phyloP scores from a whole-genome alignment of 2,113 vertebrate genomes.

The Tonatia bakeri region DNA sequence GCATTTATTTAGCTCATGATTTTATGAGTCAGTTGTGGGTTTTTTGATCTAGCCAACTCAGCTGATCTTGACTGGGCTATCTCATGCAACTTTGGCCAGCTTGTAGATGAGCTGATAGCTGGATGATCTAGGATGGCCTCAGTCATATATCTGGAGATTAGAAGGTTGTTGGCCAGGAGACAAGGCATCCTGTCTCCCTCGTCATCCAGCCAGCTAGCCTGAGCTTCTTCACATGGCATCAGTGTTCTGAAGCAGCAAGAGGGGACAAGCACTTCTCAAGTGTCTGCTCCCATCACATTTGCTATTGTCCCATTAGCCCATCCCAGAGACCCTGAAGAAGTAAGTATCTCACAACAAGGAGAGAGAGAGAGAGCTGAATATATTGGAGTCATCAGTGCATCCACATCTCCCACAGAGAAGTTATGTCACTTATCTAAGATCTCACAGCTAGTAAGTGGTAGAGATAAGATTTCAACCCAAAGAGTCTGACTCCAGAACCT shows the following conservation, averaged over 20 bases:
- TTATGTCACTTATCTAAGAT: background rate
- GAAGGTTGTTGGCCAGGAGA: background rate
- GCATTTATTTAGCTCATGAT: background rate
- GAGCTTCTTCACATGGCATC: background rate
- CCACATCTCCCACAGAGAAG: background rate
- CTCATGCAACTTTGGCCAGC: background rate
- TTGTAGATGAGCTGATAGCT: background rate
- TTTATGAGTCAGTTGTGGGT: background rate
- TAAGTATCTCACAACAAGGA: fast-evolving
- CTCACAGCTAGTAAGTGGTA: background rate
- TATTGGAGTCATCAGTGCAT: background rate
- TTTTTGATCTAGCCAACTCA: background rate
- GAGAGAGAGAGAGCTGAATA: background rate
- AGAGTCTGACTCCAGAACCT: background rate
- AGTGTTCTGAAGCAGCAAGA: background rate
- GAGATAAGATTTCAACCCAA: background rate
- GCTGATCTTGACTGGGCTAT: background rate
- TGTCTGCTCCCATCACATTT: background rate
- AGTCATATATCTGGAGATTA: background rate
- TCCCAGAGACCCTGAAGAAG: background rate
- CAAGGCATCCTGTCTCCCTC: background rate
- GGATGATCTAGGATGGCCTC: background rate
- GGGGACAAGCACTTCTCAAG: background rate
- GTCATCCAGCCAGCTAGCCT: background rate
- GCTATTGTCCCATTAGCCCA: background rate